Base-by-base conservation (phyloP, 2,797 vertebrate genomes). In the Enteromius unitaeniatus region DNA sequence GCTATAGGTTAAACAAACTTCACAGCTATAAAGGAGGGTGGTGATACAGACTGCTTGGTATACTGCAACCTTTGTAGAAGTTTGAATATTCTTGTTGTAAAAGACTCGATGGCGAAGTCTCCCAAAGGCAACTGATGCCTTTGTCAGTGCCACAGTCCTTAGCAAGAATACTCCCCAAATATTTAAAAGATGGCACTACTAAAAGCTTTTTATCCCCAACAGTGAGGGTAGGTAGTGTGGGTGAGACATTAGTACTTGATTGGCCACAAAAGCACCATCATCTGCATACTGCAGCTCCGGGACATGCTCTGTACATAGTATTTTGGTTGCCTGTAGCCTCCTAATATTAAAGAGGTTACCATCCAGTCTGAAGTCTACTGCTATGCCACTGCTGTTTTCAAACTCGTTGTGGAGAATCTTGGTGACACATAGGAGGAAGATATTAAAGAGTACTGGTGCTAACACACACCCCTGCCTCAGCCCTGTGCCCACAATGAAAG, bases 291-390 rank as follows among this genome's bases (percentile, higher is more conserved):
- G 76, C 49, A 83, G 75, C 69, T 85, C 76, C 28, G 79, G 79
- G 51, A 84, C 40, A 45, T 4, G 15, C 19, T 55, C 28, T 11
- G 14, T 84, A 9, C 34, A 26, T 2, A 81, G 64, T 67, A 78
- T 84, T 49, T 64, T 84, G 78, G 53, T 78, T 81, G 65, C 31
- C 3, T 72, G 78, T 21, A 81, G 67, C 83, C 75, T 79, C 75
- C 58, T 85, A 75, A 87, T 87, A n/a, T 82, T 85, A 47, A 87
- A 84, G 74, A 87, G 73, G 79, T 86, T 84, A 4, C 70, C 77
- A 60, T 86, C 55, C 28, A 86, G 81, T 45, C 62, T 76, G 28
- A 37, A 62, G 15, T 23, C 37, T 40, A 40, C 37, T 40, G 37
- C 37, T 40, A 40, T 40, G 37, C 49, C 45, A 73, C 82, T 78